These are phyloP conservation scores for Calonectris borealis DNA, from an alignment of 2,113 vertebrate genomes.

Conservation along the genomic window DNA sequence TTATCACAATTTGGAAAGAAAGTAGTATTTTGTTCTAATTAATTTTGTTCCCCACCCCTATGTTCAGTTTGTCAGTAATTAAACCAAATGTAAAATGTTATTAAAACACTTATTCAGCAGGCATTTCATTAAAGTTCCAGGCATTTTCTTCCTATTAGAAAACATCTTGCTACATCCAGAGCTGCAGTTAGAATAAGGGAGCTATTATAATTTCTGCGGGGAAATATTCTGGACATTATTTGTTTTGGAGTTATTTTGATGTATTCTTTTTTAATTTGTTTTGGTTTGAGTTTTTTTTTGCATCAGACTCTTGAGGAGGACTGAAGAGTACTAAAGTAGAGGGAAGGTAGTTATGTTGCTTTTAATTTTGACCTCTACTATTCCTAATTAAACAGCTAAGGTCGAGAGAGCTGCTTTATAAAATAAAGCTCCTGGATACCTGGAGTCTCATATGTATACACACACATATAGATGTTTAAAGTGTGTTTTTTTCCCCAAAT, in stretches of 20 bases:
- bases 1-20: background rate
- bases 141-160: background rate
- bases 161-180: background rate
- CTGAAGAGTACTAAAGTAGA: background rate
- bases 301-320: background rate
- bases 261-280: background rate
- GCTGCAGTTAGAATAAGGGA: background rate
- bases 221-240: background rate
- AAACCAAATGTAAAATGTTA: background rate
- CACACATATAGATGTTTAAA: background rate
- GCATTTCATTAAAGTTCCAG: background rate
- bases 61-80: background rate
- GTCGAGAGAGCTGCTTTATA: background rate
- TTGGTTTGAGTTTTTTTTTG: background rate
- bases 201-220: background rate
- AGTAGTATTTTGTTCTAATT: background rate
- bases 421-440: accelerated
- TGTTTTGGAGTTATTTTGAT: background rate
- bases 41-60: background rate
- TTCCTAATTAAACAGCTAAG: background rate
- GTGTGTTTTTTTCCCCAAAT: background rate
- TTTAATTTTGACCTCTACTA: background rate
- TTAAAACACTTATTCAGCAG: background rate
- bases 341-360: background rate
- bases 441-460: accelerated